Base-by-base conservation (phyloP, 2,113 vertebrate genomes). In the Lamprologus lemairii region DNA sequence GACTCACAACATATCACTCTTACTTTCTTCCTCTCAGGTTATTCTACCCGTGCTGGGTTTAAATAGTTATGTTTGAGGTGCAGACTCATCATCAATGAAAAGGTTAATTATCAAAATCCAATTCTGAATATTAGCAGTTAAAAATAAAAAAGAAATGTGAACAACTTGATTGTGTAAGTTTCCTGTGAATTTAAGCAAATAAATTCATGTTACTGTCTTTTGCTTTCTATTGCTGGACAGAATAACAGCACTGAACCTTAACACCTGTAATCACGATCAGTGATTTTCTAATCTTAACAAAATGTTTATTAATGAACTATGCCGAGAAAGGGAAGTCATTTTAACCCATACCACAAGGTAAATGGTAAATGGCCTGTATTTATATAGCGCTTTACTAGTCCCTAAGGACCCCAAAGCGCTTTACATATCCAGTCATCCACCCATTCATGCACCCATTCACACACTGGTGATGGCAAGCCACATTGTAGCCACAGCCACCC, bases 41-140 rank as follows among this genome's bases (percentile, higher is more conserved):
- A 17, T 45, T 0, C 13, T 45, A 26, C 40, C 21, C 0, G 2
- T 3, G 1, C 71, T 19, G 23, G 40, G 21, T 28, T 47, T 47
- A 49, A 13, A 75, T 7, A 19, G 16, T 31, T 2, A 75, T 49
- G 9, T 75, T 47, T 49, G 71, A 75, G 16, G 42, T 28, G 16
- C 71, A 75, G 9, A 75, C 23, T 47, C 71, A 75, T 75, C 42
- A 75, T 49, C 14, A 49, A 31, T 19, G 71, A 75, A 28, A 12
- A 26, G 23, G 71, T 26, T 28, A 49, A 31, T 78, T 49, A 2
- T 78, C 42, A 28, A 26, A 42, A 28, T 16, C 14, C 3, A 49
- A 31, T 47, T 78, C 9, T 78, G 16, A 78, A 8, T 78, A 78
- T 78, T 19, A 78, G 9, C 7, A 19, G 16, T 1, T 78, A 31